Evolutionary conservation across 2,113 vertebrate species (phyloP), one percentile per base, ranked within the genome.

Genomic region (Choloepus hoffmanni): DNA sequence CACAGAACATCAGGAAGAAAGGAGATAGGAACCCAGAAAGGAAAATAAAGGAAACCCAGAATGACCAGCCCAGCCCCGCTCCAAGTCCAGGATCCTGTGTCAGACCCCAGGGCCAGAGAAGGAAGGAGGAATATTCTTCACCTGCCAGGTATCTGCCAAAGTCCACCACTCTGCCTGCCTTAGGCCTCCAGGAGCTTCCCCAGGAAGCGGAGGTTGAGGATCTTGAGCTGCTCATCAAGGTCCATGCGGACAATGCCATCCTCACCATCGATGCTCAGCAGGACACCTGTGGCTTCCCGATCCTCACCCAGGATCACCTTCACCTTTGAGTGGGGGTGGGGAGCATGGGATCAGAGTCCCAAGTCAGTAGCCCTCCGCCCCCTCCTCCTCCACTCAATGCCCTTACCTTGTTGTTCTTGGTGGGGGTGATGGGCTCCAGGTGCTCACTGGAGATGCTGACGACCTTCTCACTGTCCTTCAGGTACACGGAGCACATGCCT

Each of bases 201-300:
- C 58, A 99, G 98, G 98, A 99, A 99, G 92, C 99, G 98, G 85
- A 99, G 98, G 98, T 99, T 99, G 95, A 99, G 99, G 97, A 99
- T 99, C 98, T 99, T 99, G 58, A 99, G 98, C 97, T 99, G 99
- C 79, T 99, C 99, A 1, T 99, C 99, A 55, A 99, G 98, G 97
- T 99, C 99, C 99, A 99, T 99, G 72, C 99, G 98, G 9, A 99
- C 99, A 3, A 99, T 99, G 50, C 99, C 99, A 0, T 99, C 99
- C 95, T 99, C 99, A 0, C 99, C 99, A 7, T 99, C 99, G 0
- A 99, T 99, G 83, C 99, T 99, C 55, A 99, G 97, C 60, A 99
- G 98, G 93, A 99, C 98, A 0, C 99, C 99, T 0, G 99, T 99
- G n/a, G 99, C 99, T 97, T 99, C 99, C 0, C 99, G 98, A 96